Percentiles rank a stretch among this genome's conserved stretches.
Conservation (phyloP, 2,888 invertebrate species). For the Gisinianus flammeolus region DNA sequence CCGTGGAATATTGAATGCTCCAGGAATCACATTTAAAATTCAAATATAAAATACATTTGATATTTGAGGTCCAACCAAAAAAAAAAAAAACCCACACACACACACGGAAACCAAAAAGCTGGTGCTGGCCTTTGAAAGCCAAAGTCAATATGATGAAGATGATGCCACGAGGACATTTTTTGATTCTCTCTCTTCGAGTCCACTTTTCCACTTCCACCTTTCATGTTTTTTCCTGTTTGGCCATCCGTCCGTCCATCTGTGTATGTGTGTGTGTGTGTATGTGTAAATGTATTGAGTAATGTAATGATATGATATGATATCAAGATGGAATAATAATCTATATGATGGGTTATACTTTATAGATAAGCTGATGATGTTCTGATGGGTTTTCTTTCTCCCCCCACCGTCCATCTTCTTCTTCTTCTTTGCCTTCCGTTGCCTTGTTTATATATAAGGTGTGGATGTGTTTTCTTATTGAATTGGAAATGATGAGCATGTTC, state of each 20-base stretch:
- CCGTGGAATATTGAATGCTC: neutral
- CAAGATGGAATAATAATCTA: no score
- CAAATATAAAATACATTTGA: neutral
- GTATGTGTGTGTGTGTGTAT: conserved; percentile 8
- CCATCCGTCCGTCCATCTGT: neutral
- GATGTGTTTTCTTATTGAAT: conserved; percentile 26
- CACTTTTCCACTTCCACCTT: no score
- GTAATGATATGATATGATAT: no score
- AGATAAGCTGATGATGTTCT: neutral
- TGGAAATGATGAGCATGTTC: conserved; percentile 35
- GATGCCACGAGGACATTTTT: no score
- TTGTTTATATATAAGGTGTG: neutral
- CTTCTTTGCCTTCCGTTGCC: neutral
- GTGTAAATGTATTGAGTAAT: neutral
- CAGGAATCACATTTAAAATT: neutral
- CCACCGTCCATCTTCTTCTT: neutral
- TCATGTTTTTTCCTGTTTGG: neutral
- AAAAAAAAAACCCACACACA: neutral
- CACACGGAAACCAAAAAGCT: neutral
- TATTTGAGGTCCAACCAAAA: neutral
- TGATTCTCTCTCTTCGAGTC: neutral
- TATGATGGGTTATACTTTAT: no score
- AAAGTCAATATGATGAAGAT: no score
- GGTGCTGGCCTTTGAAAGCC: no score
- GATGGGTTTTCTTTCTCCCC: neutral